Conservation (phyloP, 1,140 invertebrate species). For the Lasaia peninsularis region DNA sequence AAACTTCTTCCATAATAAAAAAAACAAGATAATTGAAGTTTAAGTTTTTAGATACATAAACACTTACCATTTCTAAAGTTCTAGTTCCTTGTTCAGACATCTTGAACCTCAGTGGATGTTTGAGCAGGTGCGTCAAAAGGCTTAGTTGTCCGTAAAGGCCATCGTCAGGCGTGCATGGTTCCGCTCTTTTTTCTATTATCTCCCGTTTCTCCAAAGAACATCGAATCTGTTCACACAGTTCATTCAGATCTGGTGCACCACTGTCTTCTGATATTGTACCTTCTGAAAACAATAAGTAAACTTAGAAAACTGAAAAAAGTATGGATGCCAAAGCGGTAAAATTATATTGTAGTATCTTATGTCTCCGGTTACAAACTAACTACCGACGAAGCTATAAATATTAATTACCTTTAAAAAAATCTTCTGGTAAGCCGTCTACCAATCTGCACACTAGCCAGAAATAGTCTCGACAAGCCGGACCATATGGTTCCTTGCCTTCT, state of each 20-base stretch:
- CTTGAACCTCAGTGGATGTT: constrained; percentile 93
- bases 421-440: constrained; percentile 89
- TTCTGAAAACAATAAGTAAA: constrained; percentile 39
- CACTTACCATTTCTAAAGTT: constrained; percentile 80
- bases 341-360: not conserved
- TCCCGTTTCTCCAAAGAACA: constrained; percentile 86
- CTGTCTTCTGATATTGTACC: constrained; percentile 69
- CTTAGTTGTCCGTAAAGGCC: constrained; percentile 93
- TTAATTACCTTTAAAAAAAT: constrained; percentile 82
- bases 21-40: no score
- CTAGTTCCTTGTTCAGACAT: constrained; percentile 86
- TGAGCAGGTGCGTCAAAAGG: constrained; percentile 90
- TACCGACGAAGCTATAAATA: not conserved
- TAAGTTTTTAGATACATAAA: no score
- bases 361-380: not conserved
- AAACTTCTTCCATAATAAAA: not conserved
- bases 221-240: constrained; percentile 86
- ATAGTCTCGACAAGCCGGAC: constrained; percentile 94
- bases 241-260: constrained; percentile 76
- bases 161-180: constrained; percentile 90
- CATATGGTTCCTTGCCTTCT: constrained; percentile 94
- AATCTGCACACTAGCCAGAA: constrained; percentile 94
- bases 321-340: not conserved
- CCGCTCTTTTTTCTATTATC: constrained; percentile 88
- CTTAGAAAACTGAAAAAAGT: not conserved